phyloP scores from a whole-genome alignment of 2,888 invertebrate genomes.

The Pherbina coryleti region DNA sequence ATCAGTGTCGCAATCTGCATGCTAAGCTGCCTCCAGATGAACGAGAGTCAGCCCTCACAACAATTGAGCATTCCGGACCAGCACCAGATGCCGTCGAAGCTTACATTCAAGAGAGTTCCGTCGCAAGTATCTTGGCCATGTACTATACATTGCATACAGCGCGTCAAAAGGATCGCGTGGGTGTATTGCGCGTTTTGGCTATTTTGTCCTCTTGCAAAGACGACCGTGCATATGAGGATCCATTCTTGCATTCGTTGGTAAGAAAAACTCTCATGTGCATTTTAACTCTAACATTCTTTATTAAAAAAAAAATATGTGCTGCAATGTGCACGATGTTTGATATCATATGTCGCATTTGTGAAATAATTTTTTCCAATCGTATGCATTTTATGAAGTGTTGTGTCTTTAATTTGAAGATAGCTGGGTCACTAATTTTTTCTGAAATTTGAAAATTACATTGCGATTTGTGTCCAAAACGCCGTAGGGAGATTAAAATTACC shows the following conservation, averaged over 20 bases:
- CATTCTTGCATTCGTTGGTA: slow-evolving; percentile 92
- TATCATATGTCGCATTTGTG: background rate
- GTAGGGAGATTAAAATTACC: too few relatives aligned
- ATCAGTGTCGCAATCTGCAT: slow-evolving; percentile 85
- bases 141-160: slow-evolving; percentile 93
- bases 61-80: slow-evolving; percentile 93
- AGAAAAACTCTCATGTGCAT: slow-evolving; percentile 11
- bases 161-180: slow-evolving; percentile 83
- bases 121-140: slow-evolving; percentile 93
- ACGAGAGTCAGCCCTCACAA: slow-evolving; percentile 90
- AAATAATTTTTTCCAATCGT: too few relatives aligned
- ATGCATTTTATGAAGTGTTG: too few relatives aligned
- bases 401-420: too few relatives aligned
- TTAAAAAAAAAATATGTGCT: background rate
- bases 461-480: too few relatives aligned
- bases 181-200: slow-evolving; percentile 87
- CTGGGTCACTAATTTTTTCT: too few relatives aligned
- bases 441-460: too few relatives aligned
- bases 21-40: slow-evolving; percentile 93
- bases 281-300: background rate
- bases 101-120: slow-evolving; percentile 90
- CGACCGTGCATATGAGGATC: slow-evolving; percentile 94
- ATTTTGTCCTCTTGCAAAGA: slow-evolving; percentile 91
- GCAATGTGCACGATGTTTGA: background rate
- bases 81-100: slow-evolving; percentile 94